Evolutionary conservation across 2,888 invertebrate genomes (phyloP), one percentile per base, ranked within the genome.

Genomic region (Lysandra coridon): DNA sequence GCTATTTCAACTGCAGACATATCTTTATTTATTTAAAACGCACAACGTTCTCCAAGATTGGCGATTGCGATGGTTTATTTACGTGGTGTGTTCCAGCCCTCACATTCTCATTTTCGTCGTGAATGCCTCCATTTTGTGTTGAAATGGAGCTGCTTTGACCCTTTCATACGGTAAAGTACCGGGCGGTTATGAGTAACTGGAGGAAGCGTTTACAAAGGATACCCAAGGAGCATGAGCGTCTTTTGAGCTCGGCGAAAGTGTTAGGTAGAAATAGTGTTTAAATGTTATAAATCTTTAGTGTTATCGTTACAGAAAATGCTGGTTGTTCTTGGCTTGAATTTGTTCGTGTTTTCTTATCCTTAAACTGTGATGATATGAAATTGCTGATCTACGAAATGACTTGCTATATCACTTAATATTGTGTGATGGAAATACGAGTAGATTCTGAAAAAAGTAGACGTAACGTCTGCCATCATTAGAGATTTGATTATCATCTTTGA

Each of bases 121-220:
- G 92, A 93, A 94, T 91, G 86, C 86, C 87, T 85, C 86, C 86
- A 88, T 91, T 92, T 91, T 90, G 87, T 87, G 84, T 86, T 88
- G 87, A 87, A 89, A 90, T 87, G 87, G 86, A 87, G 87, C 85
- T 89, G 88, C 88, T 92, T 93, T 91, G 89, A 91, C 86, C 88
- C 88, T 90, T 90, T 90, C 86, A 88, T 82, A 86, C 86, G 87
- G 85, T 84, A 86, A 85, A 85, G 82, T 80, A 84, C 83, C 79
- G 83, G 81, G 80, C 82, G 84, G 79, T 80, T 82, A 80, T 80
- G 80, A 78, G 79, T 40, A 64, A 78, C 75, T 17, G 10, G 57
- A 6, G 64, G 49, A 79, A n/a, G 49, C 60, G 44, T 76, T 75
- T 44, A 79, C 53, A 76, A 79, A 79, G 75, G 62, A 44, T 74